Base-by-base conservation (phyloP, 2,113 vertebrate species). In the Thamnaconus septentrionalis region DNA sequence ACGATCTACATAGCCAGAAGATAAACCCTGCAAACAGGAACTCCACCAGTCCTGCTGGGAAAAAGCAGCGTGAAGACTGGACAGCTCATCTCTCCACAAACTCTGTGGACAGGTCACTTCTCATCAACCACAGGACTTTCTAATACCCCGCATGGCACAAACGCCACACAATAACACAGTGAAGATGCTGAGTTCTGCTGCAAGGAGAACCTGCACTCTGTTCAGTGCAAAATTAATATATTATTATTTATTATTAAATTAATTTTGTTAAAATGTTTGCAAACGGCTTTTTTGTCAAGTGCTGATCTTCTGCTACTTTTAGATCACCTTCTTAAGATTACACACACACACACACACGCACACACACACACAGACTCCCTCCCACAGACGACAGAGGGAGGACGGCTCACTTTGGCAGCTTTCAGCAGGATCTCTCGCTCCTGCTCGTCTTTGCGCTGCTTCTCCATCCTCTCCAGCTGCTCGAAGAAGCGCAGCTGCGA, bases 401-500 rank as follows among this genome's bases (percentile, higher is more conserved):
- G 56, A 39, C 44, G 45, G 80, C 77, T 81, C 89, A 95, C 94
- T 91, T 95, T 95, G 53, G 94, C 94, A 39, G 94, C 94, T 87
- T 94, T 94, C 64, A 95, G 76, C 78, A 96, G 88, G 64, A 94
- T 95, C 81, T 96, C 94, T 79, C 94, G 87, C 84, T 95, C 94
- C 66, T 94, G 92, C 66, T 95, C 94, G 61, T 96, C 94, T 66
- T 95, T 95, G 79, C 93, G 91, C 87, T 95, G 93, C 85, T 95
- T 96, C 87, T 95, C 94, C 1, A 95, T 91, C 73, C 92, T 90
- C 65, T 96, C 94, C 86, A 95, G 73, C 85, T 96, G 94, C 53
- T 96, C 94, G 58, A 96, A 95, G 89, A 96, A 95, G 78, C 92
- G 94, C 0, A 96, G 79, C 76, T 96, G 94, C 4, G 94, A 90